Percentiles rank a stretch among this genome's conserved stretches.
Evolutionary conservation across 2,797 vertebrate species (phyloP).

Genomic region (Enteromius anoplus): DNA sequence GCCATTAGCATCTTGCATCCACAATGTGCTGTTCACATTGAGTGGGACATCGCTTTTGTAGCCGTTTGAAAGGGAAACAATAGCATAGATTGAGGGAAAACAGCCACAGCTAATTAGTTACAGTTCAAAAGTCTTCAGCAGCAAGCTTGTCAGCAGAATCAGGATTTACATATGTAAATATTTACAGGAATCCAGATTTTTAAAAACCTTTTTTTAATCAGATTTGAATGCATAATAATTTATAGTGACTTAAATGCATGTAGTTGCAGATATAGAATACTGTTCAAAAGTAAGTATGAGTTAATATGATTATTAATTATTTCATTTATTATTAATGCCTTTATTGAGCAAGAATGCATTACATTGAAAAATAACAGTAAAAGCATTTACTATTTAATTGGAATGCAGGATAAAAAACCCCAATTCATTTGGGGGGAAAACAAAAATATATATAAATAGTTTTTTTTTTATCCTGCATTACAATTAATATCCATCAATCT

Average conservation of each 20-base stretch:
- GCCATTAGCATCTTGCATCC: conserved; percentile 64
- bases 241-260: not conserved
- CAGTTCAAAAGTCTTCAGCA: conserved; percentile 33
- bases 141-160: conserved; percentile 21
- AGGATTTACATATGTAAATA: conserved; percentile 28
- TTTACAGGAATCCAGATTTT: conserved; percentile 8
- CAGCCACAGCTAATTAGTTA: conserved; percentile 42
- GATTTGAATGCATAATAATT: not conserved
- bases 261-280: not conserved
- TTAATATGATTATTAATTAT: too few relatives aligned
- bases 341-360: not conserved
- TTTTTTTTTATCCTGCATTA: too few relatives aligned
- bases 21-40: conserved; percentile 44
- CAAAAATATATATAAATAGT: too few relatives aligned
- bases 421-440: too few relatives aligned
- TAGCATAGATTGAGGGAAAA: conserved; percentile 29
- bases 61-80: conserved; percentile 54
- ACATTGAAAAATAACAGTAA: not conserved
- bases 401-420: too few relatives aligned
- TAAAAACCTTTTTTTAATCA: not conserved
- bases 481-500: too few relatives aligned
- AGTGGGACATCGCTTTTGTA: conserved; percentile 56
- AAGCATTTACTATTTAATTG: not conserved
- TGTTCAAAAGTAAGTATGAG: not conserved
- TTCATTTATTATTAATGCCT: not conserved